Evolutionary conservation across 2,797 vertebrate species (phyloP).

Genomic region (Coracias cyanogaster): DNA sequence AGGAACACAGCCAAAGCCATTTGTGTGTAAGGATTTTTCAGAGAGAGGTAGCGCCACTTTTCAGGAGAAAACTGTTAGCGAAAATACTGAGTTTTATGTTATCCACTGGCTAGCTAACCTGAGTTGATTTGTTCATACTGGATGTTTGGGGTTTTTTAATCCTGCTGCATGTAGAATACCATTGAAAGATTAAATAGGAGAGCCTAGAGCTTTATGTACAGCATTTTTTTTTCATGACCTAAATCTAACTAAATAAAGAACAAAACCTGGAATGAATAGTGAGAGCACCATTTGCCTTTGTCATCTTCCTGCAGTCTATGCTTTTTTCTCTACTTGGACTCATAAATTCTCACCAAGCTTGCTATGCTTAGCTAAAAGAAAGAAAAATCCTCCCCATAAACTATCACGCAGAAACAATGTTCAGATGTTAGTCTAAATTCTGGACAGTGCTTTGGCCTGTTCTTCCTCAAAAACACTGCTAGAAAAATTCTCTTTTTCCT

Average conservation of each 20-base stretch:
- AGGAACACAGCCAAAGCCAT: background rate
- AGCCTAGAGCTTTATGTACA: background rate
- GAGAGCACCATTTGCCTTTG: background rate
- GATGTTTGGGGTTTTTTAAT: background rate
- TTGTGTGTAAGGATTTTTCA: background rate
- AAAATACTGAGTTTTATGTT: background rate
- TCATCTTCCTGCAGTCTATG: background rate
- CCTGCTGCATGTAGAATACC: background rate
- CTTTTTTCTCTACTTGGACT: background rate
- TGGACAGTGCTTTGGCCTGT: background rate
- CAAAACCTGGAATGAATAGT: background rate
- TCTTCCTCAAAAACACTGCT: background rate
- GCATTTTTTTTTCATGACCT: background rate
- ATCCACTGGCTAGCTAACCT: background rate
- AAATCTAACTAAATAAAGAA: conserved; percentile 19
- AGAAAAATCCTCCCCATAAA: background rate
- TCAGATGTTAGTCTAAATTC: background rate
- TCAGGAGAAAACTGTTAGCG: background rate
- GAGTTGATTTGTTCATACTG: background rate
- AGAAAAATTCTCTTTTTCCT: background rate
- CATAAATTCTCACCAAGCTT: background rate
- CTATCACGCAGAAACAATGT: background rate
- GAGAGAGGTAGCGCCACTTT: background rate
- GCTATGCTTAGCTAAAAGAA: background rate
- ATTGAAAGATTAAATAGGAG: background rate